These are phyloP conservation scores for Upupa epops DNA, from an alignment of 2,113 vertebrate species.

Conservation along the genomic window DNA sequence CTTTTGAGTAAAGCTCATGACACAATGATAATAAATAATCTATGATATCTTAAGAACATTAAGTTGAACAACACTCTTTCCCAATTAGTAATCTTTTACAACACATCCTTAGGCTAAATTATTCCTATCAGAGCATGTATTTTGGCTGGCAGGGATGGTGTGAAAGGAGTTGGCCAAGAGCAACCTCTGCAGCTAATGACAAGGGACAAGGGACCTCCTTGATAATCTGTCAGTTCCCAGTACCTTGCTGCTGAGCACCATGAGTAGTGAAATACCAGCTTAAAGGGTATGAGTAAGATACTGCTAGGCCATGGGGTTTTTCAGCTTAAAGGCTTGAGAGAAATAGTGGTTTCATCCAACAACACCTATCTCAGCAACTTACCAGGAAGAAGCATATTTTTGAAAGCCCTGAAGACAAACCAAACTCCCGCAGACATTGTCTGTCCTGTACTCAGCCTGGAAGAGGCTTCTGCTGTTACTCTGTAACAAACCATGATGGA, in stretches of 20 bases:
- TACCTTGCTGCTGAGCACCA: neutral
- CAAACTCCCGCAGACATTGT: neutral
- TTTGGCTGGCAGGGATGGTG: neutral
- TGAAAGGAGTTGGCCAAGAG: neutral
- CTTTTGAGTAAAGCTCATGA: slow-evolving; percentile 28
- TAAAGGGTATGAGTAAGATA: neutral
- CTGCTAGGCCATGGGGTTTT: neutral
- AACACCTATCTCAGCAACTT: neutral
- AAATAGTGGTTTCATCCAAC: neutral
- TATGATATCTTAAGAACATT: slow-evolving; percentile 26
- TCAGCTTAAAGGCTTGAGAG: neutral
- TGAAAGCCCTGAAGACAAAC: neutral
- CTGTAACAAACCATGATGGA: neutral
- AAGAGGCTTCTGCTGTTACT: neutral
- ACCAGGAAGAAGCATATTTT: neutral
- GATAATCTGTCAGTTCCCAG: neutral
- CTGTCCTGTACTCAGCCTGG: neutral
- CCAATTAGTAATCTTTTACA: slow-evolving; percentile 48
- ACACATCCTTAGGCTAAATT: neutral
- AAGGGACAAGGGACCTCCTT: neutral
- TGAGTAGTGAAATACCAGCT: neutral
- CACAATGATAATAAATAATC: slow-evolving; percentile 63
- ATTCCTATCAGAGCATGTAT: neutral
- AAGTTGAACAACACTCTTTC: slow-evolving; percentile 37
- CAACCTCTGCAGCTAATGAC: neutral